Evolutionary conservation across 1,140 invertebrate species (phyloP).

Genomic region (Leptopilina boulardi): DNA sequence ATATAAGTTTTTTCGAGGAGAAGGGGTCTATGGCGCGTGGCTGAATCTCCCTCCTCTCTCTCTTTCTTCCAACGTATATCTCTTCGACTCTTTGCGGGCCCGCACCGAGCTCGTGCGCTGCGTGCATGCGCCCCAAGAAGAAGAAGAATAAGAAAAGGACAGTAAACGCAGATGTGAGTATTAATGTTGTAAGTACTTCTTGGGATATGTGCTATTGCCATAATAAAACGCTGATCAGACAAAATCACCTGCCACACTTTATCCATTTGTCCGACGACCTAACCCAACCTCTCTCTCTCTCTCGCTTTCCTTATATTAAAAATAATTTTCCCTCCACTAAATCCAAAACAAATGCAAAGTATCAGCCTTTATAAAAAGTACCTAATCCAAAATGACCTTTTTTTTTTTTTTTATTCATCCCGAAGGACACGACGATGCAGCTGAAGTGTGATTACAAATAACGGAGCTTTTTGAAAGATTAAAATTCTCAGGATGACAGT

Average conservation of each 20-base stretch:
- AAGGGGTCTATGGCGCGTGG: slow-evolving; percentile 56
- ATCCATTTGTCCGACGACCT: neutral
- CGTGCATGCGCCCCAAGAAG: neutral
- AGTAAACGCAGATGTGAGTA: slow-evolving; percentile 22
- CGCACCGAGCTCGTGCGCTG: neutral
- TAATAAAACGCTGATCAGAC: slow-evolving; percentile 22
- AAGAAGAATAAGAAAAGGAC: slow-evolving; percentile 33
- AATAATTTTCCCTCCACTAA: too few species aligned
- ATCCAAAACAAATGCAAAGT: too few species aligned
- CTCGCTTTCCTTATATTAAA: too few species aligned
- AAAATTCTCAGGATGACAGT: neutral
- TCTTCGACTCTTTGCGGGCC: slow-evolving; percentile 20
- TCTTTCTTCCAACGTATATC: slow-evolving; percentile 12
- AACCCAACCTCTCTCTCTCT: neutral
- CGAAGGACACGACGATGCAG: neutral
- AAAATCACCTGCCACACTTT: slow-evolving; percentile 36
- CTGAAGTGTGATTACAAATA: slow-evolving; percentile 23
- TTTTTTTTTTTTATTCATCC: too few species aligned
- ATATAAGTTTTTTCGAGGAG: too few species aligned
- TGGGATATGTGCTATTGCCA: slow-evolving; percentile 34
- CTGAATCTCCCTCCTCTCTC: slow-evolving; percentile 37
- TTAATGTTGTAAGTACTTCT: slow-evolving; percentile 28
- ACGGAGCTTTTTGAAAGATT: slow-evolving; percentile 12
- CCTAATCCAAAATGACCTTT: too few species aligned
- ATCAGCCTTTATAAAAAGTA: too few species aligned